Percentiles rank a stretch among this genome's conserved stretches.
Evolutionary conservation across 2,888 invertebrate species (phyloP).

Genomic region (Pandemis cinnamomeana): DNA sequence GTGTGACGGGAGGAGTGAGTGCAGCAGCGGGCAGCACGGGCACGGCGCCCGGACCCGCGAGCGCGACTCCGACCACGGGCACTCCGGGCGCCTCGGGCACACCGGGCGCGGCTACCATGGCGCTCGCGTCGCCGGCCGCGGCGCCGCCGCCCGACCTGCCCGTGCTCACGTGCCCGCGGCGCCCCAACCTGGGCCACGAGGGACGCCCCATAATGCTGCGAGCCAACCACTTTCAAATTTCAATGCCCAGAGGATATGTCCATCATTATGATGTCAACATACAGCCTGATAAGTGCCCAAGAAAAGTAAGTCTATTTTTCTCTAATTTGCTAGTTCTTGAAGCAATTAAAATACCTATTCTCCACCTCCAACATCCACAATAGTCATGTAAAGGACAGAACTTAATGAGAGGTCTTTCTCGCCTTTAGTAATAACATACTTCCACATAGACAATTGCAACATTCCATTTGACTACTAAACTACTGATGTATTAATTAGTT

Average conservation of each 20-base stretch:
- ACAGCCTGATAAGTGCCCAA: conserved; percentile 99
- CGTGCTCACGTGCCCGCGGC: conserved; percentile 96
- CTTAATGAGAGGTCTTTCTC: too few species aligned
- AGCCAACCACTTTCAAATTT: conserved; percentile 99
- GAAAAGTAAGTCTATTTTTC: conserved; percentile 88
- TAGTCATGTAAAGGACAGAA: background rate
- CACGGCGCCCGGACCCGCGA: conserved; percentile 74
- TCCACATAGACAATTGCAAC: too few species aligned
- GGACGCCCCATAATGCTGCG: conserved; percentile 97
- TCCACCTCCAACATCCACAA: background rate
- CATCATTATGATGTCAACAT: conserved; percentile 99
- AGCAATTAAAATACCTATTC: background rate
- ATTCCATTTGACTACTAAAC: too few species aligned
- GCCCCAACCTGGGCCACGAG: conserved; percentile 98
- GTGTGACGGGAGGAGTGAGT: conserved; percentile 82
- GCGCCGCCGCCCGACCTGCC: conserved; percentile 90
- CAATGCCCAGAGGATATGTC: conserved; percentile 99
- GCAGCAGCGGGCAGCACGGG: conserved; percentile 85
- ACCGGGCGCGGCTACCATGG: conserved; percentile 78
- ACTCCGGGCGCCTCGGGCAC: conserved; percentile 75
- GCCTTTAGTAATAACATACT: too few species aligned
- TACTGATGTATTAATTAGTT: too few species aligned
- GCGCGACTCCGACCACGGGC: conserved; percentile 78
- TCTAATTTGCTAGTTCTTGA: background rate
- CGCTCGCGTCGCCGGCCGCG: conserved; percentile 87